Evolutionary conservation across 2,113 vertebrate genomes (phyloP).

Genomic region (Nibea coibor): DNA sequence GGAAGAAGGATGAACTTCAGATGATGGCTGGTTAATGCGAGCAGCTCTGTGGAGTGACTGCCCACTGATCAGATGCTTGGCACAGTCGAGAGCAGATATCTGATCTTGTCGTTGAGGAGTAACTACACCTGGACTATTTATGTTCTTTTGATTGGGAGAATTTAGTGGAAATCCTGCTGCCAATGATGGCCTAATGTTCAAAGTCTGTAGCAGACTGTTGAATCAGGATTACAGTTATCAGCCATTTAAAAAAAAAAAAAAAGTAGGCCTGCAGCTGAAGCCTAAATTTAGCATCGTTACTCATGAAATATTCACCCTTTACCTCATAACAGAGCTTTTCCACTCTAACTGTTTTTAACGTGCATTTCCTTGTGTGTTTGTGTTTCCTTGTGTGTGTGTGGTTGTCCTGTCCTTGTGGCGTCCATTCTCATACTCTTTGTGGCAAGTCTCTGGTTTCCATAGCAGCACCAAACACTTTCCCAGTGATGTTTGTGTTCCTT

Average conservation of each 20-base stretch:
- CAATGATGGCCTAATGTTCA: background rate
- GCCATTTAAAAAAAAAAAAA: conserved; percentile 10
- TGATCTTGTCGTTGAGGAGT: background rate
- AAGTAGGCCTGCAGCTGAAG: conserved; percentile 36
- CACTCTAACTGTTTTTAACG: background rate
- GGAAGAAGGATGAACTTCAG: conserved; percentile 34
- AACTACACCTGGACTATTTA: background rate
- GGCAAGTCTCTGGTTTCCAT: conserved; percentile 48
- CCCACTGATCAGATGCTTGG: background rate
- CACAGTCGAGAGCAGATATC: background rate
- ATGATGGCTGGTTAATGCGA: conserved; percentile 38
- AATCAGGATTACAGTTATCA: conserved; percentile 37
- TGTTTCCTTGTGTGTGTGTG: conserved; percentile 24
- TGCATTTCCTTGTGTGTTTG: conserved; percentile 44
- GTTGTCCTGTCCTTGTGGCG: conserved; percentile 16
- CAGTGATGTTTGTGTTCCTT: conserved; percentile 36
- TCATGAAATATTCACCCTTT: conserved; percentile 79
- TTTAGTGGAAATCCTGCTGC: background rate
- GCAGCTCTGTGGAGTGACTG: conserved; percentile 16
- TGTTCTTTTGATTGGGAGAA: background rate
- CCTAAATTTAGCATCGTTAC: conserved; percentile 73
- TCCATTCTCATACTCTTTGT: conserved; percentile 4
- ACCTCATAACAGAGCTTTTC: conserved; percentile 49
- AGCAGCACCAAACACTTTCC: conserved; percentile 49
- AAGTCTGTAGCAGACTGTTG: conserved; percentile 11